Percentiles rank a stretch among this genome's conserved stretches.
These are phyloP conservation scores for Chaetodon trifasciatus DNA, from an alignment of 2,797 vertebrate species.

Conservation along the genomic window DNA sequence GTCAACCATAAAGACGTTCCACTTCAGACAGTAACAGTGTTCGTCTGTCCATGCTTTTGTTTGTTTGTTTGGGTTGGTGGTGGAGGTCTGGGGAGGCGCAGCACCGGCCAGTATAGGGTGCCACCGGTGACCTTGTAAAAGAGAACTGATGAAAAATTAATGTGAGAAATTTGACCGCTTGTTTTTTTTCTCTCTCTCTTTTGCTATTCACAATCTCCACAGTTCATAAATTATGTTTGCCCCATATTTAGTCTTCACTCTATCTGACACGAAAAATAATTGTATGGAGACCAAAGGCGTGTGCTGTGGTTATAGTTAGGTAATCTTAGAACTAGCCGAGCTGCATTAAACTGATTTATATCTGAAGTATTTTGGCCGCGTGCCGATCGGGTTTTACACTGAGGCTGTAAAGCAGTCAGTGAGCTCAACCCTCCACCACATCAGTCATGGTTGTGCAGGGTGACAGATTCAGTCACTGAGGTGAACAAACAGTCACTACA, in stretches of 20 bases:
- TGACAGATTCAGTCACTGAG: slow-evolving; percentile 13
- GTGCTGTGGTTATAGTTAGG: slow-evolving; percentile 20
- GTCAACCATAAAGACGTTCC: slow-evolving; percentile 38
- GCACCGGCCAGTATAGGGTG: slow-evolving; percentile 67
- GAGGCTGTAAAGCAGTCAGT: slow-evolving; percentile 61
- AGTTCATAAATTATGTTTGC: slow-evolving; percentile 73
- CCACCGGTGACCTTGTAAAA: slow-evolving; percentile 84
- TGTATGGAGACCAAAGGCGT: background rate
- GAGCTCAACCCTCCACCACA: slow-evolving; percentile 64
- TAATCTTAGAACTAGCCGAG: slow-evolving; percentile 27
- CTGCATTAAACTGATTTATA: slow-evolving; percentile 72
- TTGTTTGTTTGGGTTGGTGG: slow-evolving; percentile 43
- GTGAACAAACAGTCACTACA: slow-evolving; percentile 38
- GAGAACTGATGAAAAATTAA: slow-evolving; percentile 85
- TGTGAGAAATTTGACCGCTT: slow-evolving; percentile 79
- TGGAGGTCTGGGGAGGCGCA: slow-evolving; percentile 47
- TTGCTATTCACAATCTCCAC: slow-evolving; percentile 71
- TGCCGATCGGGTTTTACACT: slow-evolving; percentile 62
- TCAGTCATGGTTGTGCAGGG: slow-evolving; percentile 47
- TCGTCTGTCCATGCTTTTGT: slow-evolving; percentile 42
- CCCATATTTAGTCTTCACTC: slow-evolving; percentile 30
- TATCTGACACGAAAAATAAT: background rate
- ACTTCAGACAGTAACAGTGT: slow-evolving; percentile 4
- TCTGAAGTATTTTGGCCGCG: slow-evolving; percentile 59
- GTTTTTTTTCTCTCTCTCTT: slow-evolving; percentile 71